Conservation (phyloP, 2,797 vertebrate genomes). For the Micromesistius poutassou region DNA sequence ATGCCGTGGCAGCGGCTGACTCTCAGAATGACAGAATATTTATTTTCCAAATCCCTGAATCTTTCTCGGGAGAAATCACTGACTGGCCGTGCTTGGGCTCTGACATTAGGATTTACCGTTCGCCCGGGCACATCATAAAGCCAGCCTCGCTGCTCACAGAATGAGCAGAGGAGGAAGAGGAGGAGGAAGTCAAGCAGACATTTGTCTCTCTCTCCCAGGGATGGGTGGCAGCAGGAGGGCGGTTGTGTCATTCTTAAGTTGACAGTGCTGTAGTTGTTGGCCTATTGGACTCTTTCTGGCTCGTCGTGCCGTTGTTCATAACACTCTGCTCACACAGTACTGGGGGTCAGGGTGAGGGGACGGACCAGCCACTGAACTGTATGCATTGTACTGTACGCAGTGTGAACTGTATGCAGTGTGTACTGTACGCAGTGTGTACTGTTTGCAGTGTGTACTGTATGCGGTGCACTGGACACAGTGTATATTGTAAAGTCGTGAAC, state of each 20-base stretch:
- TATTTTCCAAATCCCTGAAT: conserved; percentile 27
- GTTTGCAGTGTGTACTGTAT: no score
- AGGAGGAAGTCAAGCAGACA: background rate
- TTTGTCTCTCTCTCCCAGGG: background rate
- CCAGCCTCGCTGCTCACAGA: background rate
- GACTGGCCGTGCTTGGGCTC: conserved; percentile 37
- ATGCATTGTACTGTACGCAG: no score
- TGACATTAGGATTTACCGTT: conserved; percentile 44
- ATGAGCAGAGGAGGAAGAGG: no score
- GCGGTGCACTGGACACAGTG: no score
- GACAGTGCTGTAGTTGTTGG: background rate
- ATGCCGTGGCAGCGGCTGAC: conserved; percentile 31
- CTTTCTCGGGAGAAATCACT: conserved; percentile 27
- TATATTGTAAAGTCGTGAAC: no score
- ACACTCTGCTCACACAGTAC: background rate
- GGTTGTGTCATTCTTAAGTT: background rate
- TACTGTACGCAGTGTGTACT: no score
- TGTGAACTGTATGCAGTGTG: no score
- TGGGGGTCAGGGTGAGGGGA: background rate
- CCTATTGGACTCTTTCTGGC: background rate
- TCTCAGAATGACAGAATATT: conserved; percentile 37
- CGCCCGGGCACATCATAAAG: background rate
- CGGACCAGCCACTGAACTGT: background rate
- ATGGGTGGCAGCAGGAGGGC: background rate
- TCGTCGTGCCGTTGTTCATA: background rate